A percentile compares a stretch with the other conserved stretches of the same genome.
Evolutionary conservation across 2,888 invertebrate genomes (phyloP).

Genomic region (Ceriagrion tenellum): DNA sequence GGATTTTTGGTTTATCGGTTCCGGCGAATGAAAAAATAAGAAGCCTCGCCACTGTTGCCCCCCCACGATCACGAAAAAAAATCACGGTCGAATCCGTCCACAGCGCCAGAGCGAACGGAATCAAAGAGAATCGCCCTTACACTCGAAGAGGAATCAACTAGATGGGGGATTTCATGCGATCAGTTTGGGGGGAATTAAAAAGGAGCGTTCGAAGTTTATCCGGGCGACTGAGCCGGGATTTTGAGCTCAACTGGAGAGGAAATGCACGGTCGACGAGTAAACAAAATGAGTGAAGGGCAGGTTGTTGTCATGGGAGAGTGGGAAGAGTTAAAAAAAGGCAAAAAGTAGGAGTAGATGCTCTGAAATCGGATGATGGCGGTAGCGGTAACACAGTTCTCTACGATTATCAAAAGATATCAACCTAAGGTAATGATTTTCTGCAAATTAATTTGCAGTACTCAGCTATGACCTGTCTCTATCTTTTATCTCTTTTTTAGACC

Average conservation of each 20-base stretch:
- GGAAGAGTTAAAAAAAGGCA: neutral
- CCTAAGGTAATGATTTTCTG: too few species aligned
- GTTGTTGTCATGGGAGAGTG: neutral
- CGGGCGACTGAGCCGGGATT: neutral
- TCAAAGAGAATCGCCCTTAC: neutral
- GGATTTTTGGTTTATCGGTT: neutral
- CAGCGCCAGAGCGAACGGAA: neutral
- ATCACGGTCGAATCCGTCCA: neutral
- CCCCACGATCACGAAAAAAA: neutral
- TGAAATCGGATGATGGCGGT: too few species aligned
- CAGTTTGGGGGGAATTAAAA: slow-evolving; percentile 21
- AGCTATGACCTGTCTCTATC: too few species aligned
- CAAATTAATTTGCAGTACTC: too few species aligned
- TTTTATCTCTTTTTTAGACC: too few species aligned
- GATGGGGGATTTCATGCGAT: neutral
- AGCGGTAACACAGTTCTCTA: too few species aligned
- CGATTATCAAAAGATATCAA: too few species aligned
- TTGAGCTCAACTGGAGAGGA: neutral
- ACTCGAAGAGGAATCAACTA: neutral
- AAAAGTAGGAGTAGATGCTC: neutral
- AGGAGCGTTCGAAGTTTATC: neutral
- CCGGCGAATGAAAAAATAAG: neutral
- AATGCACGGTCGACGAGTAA: neutral
- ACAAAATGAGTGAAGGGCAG: neutral
- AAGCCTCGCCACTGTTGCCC: neutral